Conservation (phyloP, 37 sponge, comb jelly and placozoan species). For the Beroe ovata region DNA sequence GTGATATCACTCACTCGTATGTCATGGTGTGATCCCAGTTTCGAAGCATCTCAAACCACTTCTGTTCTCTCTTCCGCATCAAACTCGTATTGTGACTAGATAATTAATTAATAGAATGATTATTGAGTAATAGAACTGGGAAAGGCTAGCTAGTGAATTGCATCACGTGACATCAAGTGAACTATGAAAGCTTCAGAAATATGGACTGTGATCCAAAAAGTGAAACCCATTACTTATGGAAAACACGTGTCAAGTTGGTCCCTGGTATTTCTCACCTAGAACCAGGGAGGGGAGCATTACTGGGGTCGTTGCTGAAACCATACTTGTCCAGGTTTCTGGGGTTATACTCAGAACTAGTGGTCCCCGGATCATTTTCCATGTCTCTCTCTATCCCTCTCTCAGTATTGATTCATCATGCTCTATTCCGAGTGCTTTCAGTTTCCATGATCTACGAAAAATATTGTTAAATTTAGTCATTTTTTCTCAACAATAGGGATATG, state of each 20-base stretch:
- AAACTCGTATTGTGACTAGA: conserved; percentile 46
- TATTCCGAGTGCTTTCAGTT: too few relatives aligned
- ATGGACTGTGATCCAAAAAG: too few relatives aligned
- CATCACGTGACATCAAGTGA: too few relatives aligned
- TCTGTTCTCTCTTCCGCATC: conserved; percentile 76
- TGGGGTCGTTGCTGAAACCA: conserved; percentile 46
- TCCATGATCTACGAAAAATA: too few relatives aligned
- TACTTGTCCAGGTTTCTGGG: conserved; percentile 19
- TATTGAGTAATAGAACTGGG: too few relatives aligned
- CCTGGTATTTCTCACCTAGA: neutral
- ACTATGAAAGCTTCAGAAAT: too few relatives aligned
- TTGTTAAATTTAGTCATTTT: too few relatives aligned
- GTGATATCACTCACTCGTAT: neutral
- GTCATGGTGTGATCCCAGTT: conserved; percentile 80
- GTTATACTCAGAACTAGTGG: neutral
- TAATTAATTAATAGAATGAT: neutral
- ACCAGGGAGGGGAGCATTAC: neutral
- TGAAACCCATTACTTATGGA: neutral
- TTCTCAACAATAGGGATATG: too few relatives aligned
- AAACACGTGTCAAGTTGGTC: too few relatives aligned
- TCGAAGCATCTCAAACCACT: conserved; percentile 82
- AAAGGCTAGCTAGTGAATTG: too few relatives aligned
- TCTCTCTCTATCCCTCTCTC: too few relatives aligned
- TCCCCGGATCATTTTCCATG: neutral
- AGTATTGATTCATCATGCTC: too few relatives aligned